Percentiles rank a stretch among this genome's conserved stretches.
Conservation (phyloP, 2,888 invertebrate genomes). For the Atethmia centrago region DNA sequence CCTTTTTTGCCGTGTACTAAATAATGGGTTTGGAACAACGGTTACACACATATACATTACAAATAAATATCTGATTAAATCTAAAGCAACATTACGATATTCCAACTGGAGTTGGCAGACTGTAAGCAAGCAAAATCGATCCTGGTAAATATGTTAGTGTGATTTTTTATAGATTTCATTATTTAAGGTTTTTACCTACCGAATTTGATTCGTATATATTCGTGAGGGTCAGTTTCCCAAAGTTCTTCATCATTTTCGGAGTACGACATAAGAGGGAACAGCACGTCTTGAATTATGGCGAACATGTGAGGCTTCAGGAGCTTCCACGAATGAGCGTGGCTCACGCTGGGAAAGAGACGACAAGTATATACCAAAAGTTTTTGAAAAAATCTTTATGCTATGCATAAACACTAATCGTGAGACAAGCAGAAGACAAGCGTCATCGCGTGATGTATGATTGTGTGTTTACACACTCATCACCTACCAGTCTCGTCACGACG, state of each 20-base stretch:
- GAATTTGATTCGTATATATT: constrained; percentile 99
- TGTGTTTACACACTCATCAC: background rate
- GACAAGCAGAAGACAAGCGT: background rate
- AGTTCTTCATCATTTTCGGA: constrained; percentile 98
- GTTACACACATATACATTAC: background rate
- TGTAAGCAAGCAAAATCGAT: constrained; percentile 46
- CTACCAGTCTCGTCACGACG: too few relatives aligned
- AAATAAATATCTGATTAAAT: constrained; percentile 37
- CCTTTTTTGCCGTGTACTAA: constrained; percentile 4
- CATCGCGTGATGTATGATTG: background rate
- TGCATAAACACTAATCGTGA: background rate
- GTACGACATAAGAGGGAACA: constrained; percentile 99
- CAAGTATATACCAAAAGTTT: background rate
- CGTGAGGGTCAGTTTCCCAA: constrained; percentile 98
- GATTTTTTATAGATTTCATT: background rate
- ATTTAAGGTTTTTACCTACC: constrained; percentile 90
- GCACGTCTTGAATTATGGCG: constrained; percentile 97
- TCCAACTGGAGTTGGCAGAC: constrained; percentile 38
- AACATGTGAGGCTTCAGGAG: constrained; percentile 98
- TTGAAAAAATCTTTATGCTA: too few relatives aligned
- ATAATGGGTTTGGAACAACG: constrained; percentile 14
- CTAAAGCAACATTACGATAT: constrained; percentile 36
- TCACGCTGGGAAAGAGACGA: constrained; percentile 91
- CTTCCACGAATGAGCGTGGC: constrained; percentile 98
- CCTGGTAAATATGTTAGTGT: constrained; percentile 15